Evolutionary conservation across 2,888 invertebrate species (phyloP).

Genomic region (Tuberolachnus salignus): DNA sequence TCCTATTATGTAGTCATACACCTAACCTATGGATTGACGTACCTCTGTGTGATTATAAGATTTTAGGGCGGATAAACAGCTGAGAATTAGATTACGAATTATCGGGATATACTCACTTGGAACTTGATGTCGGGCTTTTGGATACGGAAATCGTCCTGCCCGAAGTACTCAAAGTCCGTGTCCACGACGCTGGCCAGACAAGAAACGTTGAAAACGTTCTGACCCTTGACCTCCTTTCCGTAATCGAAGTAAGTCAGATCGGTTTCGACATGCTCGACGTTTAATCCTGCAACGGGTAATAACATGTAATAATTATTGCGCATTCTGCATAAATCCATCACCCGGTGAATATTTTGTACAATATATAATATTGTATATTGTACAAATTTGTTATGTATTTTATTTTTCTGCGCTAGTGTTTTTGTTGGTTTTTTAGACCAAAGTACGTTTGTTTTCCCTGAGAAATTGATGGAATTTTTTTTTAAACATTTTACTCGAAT

Average conservation of each 20-base stretch:
- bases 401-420: no score
- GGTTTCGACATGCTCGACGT: slow-evolving; percentile 27
- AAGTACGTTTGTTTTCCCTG: neutral
- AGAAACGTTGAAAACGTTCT: slow-evolving; percentile 83
- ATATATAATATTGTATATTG: no score
- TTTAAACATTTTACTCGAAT: neutral
- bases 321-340: no score
- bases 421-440: no score
- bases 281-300: slow-evolving; percentile 7
- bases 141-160: slow-evolving; percentile 87
- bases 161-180: slow-evolving; percentile 84
- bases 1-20: no score
- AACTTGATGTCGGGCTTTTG: slow-evolving; percentile 88
- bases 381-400: neutral
- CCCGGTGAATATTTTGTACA: no score
- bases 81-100: no score
- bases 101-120: slow-evolving; percentile 63
- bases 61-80: no score
- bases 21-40: no score
- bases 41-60: no score
- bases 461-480: no score
- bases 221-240: slow-evolving; percentile 61
- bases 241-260: slow-evolving; percentile 41
- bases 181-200: slow-evolving; percentile 80
- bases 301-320: neutral